Evolutionary conservation across 2,797 vertebrate species (phyloP).

Genomic region (Eleutherodactylus coqui): DNA sequence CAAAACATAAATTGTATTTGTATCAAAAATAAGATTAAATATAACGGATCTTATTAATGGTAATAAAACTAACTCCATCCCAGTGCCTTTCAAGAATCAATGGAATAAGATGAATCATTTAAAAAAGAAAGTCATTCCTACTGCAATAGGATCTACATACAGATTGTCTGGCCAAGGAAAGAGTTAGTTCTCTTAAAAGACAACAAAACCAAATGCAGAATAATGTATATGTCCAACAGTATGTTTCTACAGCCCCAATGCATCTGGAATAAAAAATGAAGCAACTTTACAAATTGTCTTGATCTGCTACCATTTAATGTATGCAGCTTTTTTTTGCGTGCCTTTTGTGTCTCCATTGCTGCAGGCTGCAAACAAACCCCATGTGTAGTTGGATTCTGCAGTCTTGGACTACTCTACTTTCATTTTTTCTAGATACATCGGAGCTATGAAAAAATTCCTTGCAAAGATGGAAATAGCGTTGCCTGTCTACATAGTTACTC

Average conservation of each 20-base stretch:
- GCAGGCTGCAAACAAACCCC: neutral
- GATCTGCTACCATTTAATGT: neutral
- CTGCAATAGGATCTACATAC: neutral
- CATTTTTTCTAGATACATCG: neutral
- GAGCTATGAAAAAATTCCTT: neutral
- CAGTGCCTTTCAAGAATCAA: neutral
- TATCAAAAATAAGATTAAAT: conserved; percentile 35
- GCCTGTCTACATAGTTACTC: neutral
- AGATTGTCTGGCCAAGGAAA: conserved; percentile 12
- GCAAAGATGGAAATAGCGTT: neutral
- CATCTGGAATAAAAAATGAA: too few relatives aligned
- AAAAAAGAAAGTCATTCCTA: neutral
- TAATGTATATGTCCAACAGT: neutral
- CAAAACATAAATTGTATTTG: conserved; percentile 10
- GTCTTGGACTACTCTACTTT: neutral
- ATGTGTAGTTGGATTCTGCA: neutral
- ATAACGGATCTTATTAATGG: neutral
- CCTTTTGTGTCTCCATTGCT: neutral
- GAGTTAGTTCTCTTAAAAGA: neutral
- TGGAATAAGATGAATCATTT: neutral
- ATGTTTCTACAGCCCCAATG: neutral
- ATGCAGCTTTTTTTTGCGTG: neutral
- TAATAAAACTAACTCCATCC: neutral
- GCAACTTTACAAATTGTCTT: neutral
- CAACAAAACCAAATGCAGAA: neutral